Conservation (phyloP, 30 jellyfish, hydroid and myxozoan genomes). For the Turritopsis dohrnii region DNA sequence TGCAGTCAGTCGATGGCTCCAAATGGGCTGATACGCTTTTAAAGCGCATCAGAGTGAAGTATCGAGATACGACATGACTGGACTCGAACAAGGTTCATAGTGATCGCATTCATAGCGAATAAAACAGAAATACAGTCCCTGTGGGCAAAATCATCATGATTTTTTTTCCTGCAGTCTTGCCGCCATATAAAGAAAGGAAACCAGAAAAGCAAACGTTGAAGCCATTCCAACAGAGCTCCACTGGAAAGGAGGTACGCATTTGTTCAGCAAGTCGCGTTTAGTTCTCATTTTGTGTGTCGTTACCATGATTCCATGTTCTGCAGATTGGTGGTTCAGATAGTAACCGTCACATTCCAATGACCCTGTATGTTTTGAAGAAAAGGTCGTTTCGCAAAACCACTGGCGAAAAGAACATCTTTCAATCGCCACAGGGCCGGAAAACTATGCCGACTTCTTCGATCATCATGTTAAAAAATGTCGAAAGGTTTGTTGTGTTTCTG, state of each 20-base stretch:
- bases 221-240: constrained; percentile 83
- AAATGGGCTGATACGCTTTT: too few relatives aligned
- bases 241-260: constrained; percentile 83
- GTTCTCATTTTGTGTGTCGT: background rate
- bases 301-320: background rate
- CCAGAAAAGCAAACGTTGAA: constrained; percentile 38
- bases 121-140: too few relatives aligned
- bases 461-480: constrained; percentile 62
- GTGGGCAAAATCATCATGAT: background rate
- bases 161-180: constrained; percentile 41
- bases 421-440: constrained; percentile 84
- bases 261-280: too few relatives aligned
- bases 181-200: constrained; percentile 55
- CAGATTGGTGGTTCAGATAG: constrained; percentile 86
- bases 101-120: too few relatives aligned
- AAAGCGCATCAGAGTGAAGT: too few relatives aligned
- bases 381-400: constrained; percentile 40
- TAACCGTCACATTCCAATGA: constrained; percentile 88
- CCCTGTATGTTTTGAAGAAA: constrained; percentile 59
- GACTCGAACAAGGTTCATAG: too few relatives aligned
- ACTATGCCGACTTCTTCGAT: constrained; percentile 72
- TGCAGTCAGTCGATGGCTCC: too few relatives aligned
- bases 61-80: too few relatives aligned
- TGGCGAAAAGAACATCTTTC: constrained; percentile 58
- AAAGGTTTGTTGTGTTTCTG: too few relatives aligned